phyloP scores from a whole-genome alignment of 2,888 invertebrate genomes.

The Sarcophaga variegata region DNA sequence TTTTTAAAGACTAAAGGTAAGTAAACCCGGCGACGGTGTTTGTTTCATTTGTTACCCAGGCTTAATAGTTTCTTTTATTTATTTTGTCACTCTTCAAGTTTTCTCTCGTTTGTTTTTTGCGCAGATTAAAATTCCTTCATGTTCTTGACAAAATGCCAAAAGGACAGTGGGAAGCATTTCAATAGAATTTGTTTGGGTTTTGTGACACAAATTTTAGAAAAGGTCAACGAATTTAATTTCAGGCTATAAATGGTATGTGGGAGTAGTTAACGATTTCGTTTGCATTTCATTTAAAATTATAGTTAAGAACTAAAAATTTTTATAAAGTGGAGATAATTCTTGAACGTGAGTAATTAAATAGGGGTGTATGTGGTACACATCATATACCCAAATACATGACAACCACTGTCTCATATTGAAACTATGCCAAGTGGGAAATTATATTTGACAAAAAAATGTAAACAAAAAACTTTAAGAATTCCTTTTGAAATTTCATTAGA shows the following conservation, averaged over 20 bases:
- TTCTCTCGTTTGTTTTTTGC: not conserved
- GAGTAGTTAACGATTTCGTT: too few relatives aligned
- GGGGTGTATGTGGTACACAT: too few relatives aligned
- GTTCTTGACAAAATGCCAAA: slow-evolving; percentile 18
- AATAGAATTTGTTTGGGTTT: not conserved
- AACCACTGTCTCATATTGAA: slow-evolving; percentile 20
- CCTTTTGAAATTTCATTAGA: slow-evolving; percentile 27
- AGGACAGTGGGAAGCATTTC: not conserved
- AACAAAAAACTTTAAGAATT: not conserved
- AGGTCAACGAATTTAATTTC: too few relatives aligned
- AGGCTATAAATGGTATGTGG: too few relatives aligned
- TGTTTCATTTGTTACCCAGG: slow-evolving; percentile 1
- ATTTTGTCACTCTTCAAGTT: not conserved
- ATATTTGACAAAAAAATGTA: not conserved
- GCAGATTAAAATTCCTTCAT: slow-evolving; percentile 7
- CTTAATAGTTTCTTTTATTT: slow-evolving; percentile 4
- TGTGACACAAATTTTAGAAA: too few relatives aligned
- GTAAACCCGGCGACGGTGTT: not conserved
- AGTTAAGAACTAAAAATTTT: too few relatives aligned
- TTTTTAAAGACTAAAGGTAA: slow-evolving; percentile 1
- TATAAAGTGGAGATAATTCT: too few relatives aligned
- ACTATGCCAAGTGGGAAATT: not conserved
- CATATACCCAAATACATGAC: too few relatives aligned
- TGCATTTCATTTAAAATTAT: too few relatives aligned
- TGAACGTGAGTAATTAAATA: too few relatives aligned